Evolutionary conservation across 2,113 vertebrate species (phyloP), one percentile per base, ranked within the genome.

Genomic region (Empidonax alnorum): DNA sequence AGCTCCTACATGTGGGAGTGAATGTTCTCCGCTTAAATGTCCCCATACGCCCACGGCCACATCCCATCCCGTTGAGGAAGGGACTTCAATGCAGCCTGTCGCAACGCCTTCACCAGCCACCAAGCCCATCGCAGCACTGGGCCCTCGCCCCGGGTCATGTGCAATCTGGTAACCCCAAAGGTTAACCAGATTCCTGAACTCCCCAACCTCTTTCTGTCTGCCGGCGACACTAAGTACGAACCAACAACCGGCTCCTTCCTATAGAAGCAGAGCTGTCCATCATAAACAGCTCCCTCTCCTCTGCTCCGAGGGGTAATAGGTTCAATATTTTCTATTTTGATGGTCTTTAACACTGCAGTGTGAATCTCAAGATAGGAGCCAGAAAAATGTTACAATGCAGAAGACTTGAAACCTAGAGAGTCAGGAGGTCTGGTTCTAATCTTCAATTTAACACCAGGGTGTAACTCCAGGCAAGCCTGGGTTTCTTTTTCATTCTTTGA

Each of bases 401-500:
- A 89, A 96, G 89, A 96, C 84, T 89, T 21, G 0, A 97, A 97
- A 96, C 96, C 95, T 96, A 96, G 96, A 97, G 95, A 96, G 94
- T 94, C 62, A 53, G 81, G 49, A 95, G 93, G 91, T 93, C 95
- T 97, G 95, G 89, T 96, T 96, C 93, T 56, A 97, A 96, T 97
- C 96, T 96, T 96, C 89, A 62, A 44, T 93, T 95, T 96, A 96
- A 91, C 96, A 97, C 95, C 94, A 97, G 96, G 95, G 95, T 93
- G 87, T 96, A 96, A 97, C 95, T 96, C 56, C 91, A 84, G 93
- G 96, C 96, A 95, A 95, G 96, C 87, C 93, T 87, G 95, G 77
- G 87, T 95, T 95, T 93, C 95, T 96, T 95, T 91, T 96, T 97
- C 93, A 92, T 96, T 93, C 96, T 97, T 97, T 95, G 96, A 96